These are phyloP conservation scores for Bombus consobrinus DNA, from an alignment of 1,140 invertebrate genomes.

Conservation along the genomic window DNA sequence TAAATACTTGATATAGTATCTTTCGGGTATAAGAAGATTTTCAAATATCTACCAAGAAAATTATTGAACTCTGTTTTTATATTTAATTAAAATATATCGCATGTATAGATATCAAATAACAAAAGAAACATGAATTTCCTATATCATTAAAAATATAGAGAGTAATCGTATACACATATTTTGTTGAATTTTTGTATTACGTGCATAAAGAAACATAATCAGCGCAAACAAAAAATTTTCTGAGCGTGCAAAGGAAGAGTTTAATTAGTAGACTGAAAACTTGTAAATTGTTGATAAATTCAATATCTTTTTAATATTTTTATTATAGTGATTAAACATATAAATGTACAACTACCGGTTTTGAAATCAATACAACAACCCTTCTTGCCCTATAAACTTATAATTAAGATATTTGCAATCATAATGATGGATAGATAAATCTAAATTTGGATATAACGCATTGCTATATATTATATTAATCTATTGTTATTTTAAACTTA, in stretches of 20 bases:
- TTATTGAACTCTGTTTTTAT: conserved; percentile 35
- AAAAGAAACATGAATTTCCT: neutral
- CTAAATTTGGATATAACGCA: neutral
- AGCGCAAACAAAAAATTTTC: neutral
- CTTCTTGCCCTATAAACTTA: conserved; percentile 29
- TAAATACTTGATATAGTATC: conserved; percentile 24
- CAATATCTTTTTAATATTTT: conserved; percentile 6
- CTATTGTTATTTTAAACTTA: neutral
- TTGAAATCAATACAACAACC: conserved; percentile 47
- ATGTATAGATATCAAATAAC: neutral
- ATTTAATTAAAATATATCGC: neutral
- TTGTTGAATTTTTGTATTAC: neutral
- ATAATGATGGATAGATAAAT: neutral
- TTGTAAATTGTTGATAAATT: neutral
- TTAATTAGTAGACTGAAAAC: too few species aligned
- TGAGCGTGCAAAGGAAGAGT: neutral
- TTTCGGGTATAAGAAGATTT: neutral
- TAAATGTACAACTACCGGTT: conserved; percentile 53
- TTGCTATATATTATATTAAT: neutral
- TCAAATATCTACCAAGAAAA: neutral
- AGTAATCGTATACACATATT: neutral
- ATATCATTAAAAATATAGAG: neutral
- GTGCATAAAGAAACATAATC: neutral
- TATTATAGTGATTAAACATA: conserved; percentile 21
- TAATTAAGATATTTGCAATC: neutral